Percentiles rank a stretch among this genome's conserved stretches.
Evolutionary conservation across 1,140 invertebrate species (phyloP).

Genomic region (Sycophila sp.): DNA sequence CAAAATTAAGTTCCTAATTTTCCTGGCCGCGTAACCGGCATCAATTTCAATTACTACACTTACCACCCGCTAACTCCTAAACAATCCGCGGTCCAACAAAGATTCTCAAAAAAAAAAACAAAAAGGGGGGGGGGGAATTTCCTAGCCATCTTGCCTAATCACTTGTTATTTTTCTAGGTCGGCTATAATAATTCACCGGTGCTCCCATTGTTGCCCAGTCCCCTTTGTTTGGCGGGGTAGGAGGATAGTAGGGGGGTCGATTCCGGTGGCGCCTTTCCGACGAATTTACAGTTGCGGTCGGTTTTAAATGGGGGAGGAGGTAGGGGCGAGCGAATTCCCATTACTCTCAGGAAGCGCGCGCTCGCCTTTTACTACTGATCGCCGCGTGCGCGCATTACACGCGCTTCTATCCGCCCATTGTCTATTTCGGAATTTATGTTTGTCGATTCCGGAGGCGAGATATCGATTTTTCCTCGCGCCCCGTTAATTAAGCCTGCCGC

Average conservation of each 20-base stretch:
- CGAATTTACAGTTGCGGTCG: slow-evolving; percentile 17
- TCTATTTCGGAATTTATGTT: slow-evolving; percentile 35
- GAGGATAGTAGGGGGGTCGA: too few species aligned
- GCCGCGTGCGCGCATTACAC: slow-evolving; percentile 8
- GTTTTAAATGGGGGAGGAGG: slow-evolving; percentile 1
- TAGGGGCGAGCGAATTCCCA: slow-evolving; percentile 17
- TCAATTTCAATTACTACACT: slow-evolving; percentile 33
- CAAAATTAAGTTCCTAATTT: slow-evolving; percentile 37
- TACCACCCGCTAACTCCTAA: slow-evolving; percentile 24
- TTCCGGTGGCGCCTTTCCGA: slow-evolving; percentile 13
- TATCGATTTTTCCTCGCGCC: slow-evolving; percentile 18
- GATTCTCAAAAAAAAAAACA: background rate
- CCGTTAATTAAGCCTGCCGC: too few species aligned
- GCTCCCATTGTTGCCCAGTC: background rate
- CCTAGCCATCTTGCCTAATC: too few species aligned
- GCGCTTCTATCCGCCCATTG: slow-evolving; percentile 27
- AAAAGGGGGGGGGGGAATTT: too few species aligned
- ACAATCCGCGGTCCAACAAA: background rate
- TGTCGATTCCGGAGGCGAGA: slow-evolving; percentile 13
- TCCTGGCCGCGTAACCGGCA: slow-evolving; percentile 16
- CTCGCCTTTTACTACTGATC: slow-evolving; percentile 34
- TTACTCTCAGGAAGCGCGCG: slow-evolving; percentile 33
- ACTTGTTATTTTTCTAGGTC: slow-evolving; percentile 20
- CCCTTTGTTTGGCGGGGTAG: too few species aligned
- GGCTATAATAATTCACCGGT: background rate